Evolutionary conservation across 1,140 invertebrate species (phyloP).

Genomic region (Episyrphus balteatus): DNA sequence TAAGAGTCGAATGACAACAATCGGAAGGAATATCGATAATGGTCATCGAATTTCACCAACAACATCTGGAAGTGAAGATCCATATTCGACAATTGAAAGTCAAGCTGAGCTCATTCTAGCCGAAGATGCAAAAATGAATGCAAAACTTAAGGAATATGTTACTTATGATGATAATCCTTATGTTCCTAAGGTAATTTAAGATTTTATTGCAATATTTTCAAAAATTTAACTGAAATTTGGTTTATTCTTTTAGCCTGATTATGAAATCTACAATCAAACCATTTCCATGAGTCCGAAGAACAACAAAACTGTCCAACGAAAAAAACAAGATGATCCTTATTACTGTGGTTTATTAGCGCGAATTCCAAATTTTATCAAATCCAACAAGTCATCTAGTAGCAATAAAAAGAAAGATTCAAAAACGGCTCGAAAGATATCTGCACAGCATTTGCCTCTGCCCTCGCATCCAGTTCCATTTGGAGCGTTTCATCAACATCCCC

Average conservation of each 20-base stretch:
- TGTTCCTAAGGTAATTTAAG: slow-evolving; percentile 25
- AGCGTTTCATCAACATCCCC: slow-evolving; percentile 20
- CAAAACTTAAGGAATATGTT: neutral
- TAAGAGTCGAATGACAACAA: slow-evolving; percentile 71
- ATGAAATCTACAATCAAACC: slow-evolving; percentile 17
- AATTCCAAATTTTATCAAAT: slow-evolving; percentile 68
- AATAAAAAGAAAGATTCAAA: slow-evolving; percentile 29
- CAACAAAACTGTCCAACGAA: slow-evolving; percentile 22
- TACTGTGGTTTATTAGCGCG: slow-evolving; percentile 69
- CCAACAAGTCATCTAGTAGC: slow-evolving; percentile 12
- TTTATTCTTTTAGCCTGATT: slow-evolving; percentile 21
- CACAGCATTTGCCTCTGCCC: slow-evolving; percentile 16
- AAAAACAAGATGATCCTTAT: slow-evolving; percentile 64
- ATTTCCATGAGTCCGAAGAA: slow-evolving; percentile 23
- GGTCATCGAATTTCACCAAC: slow-evolving; percentile 18
- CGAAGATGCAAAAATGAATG: slow-evolving; percentile 9
- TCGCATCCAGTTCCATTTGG: slow-evolving; percentile 28
- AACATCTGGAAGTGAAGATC: slow-evolving; percentile 28
- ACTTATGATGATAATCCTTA: slow-evolving; percentile 26
- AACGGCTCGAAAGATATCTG: slow-evolving; percentile 33
- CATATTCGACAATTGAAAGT: slow-evolving; percentile 33
- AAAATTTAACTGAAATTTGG: neutral
- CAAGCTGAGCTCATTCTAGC: slow-evolving; percentile 32
- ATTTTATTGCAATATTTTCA: neutral
- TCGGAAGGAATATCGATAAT: slow-evolving; percentile 1